Conservation (phyloP, 23 tunicate genomes). For the Oikopleura dioica region DNA sequence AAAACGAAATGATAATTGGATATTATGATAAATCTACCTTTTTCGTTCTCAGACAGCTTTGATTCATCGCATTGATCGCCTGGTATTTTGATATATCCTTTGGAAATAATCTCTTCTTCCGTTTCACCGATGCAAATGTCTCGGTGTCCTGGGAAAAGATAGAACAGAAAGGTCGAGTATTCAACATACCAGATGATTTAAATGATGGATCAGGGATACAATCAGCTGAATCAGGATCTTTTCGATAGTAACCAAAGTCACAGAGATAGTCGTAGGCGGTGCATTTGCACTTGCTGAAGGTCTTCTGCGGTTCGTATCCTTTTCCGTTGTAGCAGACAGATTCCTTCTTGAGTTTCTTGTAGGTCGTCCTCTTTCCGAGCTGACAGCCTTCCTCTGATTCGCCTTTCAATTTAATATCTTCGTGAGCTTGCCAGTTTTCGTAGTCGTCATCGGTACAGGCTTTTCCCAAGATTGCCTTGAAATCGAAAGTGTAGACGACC, state of each 20-base stretch:
- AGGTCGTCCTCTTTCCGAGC: constrained; percentile 28
- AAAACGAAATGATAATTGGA: no score
- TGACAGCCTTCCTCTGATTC: constrained; percentile 23
- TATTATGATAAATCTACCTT: background rate
- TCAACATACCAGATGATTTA: constrained; percentile 15
- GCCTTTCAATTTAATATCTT: constrained; percentile 15
- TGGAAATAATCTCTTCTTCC: constrained; percentile 40
- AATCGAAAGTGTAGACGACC: constrained; percentile 47
- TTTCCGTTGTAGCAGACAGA: constrained; percentile 27
- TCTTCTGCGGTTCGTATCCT: background rate
- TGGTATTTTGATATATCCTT: constrained; percentile 69
- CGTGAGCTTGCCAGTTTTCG: constrained; percentile 57
- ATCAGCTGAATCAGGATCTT: background rate
- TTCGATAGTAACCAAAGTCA: constrained; percentile 52
- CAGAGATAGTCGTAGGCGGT: constrained; percentile 25
- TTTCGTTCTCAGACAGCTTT: background rate
- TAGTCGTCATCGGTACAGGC: constrained; percentile 43
- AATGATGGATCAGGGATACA: constrained; percentile 32
- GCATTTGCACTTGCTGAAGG: constrained; percentile 20
- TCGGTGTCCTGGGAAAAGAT: background rate
- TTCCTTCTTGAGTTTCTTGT: constrained; percentile 27
- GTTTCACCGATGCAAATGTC: constrained; percentile 47
- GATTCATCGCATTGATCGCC: constrained; percentile 49
- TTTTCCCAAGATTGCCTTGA: constrained; percentile 22
- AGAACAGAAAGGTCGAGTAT: no score